Conservation (phyloP, 2,113 vertebrate species). For the Protobothrops flavoviridis region DNA sequence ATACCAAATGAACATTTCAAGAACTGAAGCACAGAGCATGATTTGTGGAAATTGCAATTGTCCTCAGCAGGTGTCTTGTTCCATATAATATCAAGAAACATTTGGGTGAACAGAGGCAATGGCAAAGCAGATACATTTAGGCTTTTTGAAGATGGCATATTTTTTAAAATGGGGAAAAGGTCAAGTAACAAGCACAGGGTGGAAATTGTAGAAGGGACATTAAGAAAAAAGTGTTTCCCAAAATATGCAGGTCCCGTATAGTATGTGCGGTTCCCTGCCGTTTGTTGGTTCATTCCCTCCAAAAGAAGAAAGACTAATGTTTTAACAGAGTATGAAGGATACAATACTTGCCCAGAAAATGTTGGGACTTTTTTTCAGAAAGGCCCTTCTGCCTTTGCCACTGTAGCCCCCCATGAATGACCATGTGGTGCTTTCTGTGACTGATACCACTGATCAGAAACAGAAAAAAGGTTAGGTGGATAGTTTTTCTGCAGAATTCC, state of each 20-base stretch:
- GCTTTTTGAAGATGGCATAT: not conserved
- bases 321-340: not conserved
- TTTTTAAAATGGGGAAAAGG: not conserved
- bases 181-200: not conserved
- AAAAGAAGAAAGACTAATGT: not conserved
- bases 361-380: not conserved
- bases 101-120: not conserved
- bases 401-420: not conserved
- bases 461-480: not conserved
- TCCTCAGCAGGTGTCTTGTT: not conserved
- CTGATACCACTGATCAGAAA: not conserved
- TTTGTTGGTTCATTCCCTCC: not conserved
- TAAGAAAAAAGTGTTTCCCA: not conserved
- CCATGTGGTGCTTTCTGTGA: not conserved
- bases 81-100: not conserved
- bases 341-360: not conserved
- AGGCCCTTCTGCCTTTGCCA: not conserved
- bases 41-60: not conserved
- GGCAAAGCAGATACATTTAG: not conserved
- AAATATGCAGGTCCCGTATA: not conserved
- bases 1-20: not conserved
- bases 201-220: not conserved
- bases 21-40: not conserved
- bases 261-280: not conserved
- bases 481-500: not conserved